Base-by-base conservation (phyloP, 2,888 invertebrate genomes). In the Baronia brevicornis region DNA sequence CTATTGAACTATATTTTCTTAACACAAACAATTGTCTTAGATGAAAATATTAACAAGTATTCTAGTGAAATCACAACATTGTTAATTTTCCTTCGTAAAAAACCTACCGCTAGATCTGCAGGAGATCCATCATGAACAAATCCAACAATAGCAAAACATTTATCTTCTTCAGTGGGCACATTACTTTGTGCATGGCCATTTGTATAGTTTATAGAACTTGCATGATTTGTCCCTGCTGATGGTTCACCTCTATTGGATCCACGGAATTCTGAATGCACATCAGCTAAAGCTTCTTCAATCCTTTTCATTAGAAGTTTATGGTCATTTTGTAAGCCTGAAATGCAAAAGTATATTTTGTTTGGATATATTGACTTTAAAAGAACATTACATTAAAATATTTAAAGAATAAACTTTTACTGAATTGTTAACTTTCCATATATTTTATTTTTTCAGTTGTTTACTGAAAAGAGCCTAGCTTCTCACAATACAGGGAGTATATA, bases 291-390 rank as follows among this genome's bases (percentile, higher is more conserved):
- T 43, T 85, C 78, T 62, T 97, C 96, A 47, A 98, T 96, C 59
- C 89, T 86, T 43, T 89, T 89, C 92, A 96, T 95, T 15, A 97
- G 37, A 1, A 79, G 86, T 65, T 92, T 94, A 60, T 94, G 91
- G 70, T 98, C 97, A 78, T 96, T 97, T 73, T 92, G 93, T 9
- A 96, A 84, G 63, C 91, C 94, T 94, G 54, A 5, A 58, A 51
- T 14, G 7, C 22, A 31, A 21, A 9, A 8, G 15, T 9, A 4
- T n/a, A 5, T 1, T n/a, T 2, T 23, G 11, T 12, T 14, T 10
- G 6, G 18, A 23, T 7, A 19, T 18, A 7, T 3, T 3, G 7
- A 17, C 7, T 13, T 7, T 20, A 29, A 12, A 10, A 10, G 8
- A 6, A 18, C 4, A 6, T 17, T 6, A 14, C 4, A 28, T 1